A percentile compares a stretch with the other conserved stretches of the same genome.
These are phyloP conservation scores for Candoia aspera DNA, from an alignment of 2,113 vertebrate genomes.

Conservation along the genomic window DNA sequence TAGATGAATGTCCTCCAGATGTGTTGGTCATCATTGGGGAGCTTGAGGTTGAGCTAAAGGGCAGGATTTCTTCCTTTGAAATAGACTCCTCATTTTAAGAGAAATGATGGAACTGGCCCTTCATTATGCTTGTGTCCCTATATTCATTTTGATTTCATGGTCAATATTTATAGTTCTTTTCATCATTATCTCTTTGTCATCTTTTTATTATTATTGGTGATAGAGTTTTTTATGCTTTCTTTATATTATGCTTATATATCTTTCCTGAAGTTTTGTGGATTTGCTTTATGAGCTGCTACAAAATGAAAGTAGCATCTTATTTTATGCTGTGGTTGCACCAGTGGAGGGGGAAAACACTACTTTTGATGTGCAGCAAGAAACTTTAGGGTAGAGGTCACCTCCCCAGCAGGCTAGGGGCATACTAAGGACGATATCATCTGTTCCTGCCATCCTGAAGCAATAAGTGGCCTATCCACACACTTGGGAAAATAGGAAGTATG, in stretches of 20 bases:
- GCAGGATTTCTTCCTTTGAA: background rate
- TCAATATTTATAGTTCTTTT: conserved; percentile 47
- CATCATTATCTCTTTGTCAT: conserved; percentile 29
- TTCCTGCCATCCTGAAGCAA: background rate
- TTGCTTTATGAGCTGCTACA: conserved; percentile 63
- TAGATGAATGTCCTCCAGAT: background rate
- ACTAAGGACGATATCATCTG: background rate
- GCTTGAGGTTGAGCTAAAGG: background rate
- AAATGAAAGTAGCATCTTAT: conserved; percentile 68
- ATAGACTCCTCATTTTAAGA: background rate
- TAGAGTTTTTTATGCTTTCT: conserved; percentile 58
- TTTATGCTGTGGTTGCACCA: conserved; percentile 17
- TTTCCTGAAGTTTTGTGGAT: conserved; percentile 54
- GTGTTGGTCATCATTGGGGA: background rate
- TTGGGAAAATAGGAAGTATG: background rate
- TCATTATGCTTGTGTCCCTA: conserved; percentile 1
- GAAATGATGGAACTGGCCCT: background rate
- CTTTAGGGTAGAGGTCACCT: background rate
- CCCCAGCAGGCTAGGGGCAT: background rate
- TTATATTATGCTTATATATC: conserved; percentile 66
- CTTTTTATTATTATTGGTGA: conserved; percentile 57
- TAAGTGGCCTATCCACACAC: background rate
- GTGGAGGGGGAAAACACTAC: background rate
- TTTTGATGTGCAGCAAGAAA: background rate
- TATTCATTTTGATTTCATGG: background rate